A percentile compares a stretch with the other conserved stretches of the same genome.
Evolutionary conservation across 2,797 vertebrate species (phyloP).

Genomic region (Sebastes kiyomatsui): DNA sequence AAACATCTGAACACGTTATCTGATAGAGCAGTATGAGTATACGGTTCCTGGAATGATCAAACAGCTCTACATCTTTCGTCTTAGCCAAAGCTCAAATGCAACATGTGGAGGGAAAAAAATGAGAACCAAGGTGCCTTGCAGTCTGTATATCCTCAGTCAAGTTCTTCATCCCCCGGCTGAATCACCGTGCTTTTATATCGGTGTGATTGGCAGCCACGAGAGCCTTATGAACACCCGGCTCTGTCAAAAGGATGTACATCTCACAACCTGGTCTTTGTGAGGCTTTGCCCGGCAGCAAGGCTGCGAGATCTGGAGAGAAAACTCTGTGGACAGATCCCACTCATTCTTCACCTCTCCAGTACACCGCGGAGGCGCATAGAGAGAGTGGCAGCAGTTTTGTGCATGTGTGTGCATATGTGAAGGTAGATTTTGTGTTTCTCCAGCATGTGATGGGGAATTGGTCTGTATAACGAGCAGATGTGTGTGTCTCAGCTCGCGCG

Average conservation of each 20-base stretch:
- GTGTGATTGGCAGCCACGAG: slow-evolving; percentile 65
- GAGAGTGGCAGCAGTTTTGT: slow-evolving; percentile 32
- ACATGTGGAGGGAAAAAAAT: slow-evolving; percentile 30
- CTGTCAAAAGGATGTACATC: slow-evolving; percentile 62
- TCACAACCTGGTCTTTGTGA: slow-evolving; percentile 59
- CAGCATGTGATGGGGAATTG: neutral
- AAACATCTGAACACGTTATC: slow-evolving; percentile 5
- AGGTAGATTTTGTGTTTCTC: slow-evolving; percentile 14
- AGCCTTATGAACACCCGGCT: slow-evolving; percentile 50
- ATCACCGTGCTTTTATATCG: slow-evolving; percentile 45
- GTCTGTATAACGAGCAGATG: slow-evolving; percentile 11
- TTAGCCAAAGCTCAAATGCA: slow-evolving; percentile 27
- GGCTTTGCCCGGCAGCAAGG: slow-evolving; percentile 61
- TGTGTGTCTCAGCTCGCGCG: slow-evolving; percentile 5
- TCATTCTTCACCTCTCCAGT: slow-evolving; percentile 48
- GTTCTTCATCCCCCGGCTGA: slow-evolving; percentile 48
- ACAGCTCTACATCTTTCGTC: neutral
- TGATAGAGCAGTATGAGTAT: neutral
- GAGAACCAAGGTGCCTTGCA: slow-evolving; percentile 1
- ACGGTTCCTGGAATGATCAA: slow-evolving; percentile 24
- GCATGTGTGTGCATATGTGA: slow-evolving; percentile 28
- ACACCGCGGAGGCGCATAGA: slow-evolving; percentile 19
- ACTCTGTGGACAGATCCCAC: slow-evolving; percentile 33
- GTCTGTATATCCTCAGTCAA: slow-evolving; percentile 39
- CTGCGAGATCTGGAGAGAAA: slow-evolving; percentile 25